These are phyloP conservation scores for Astreopora myriophthalma DNA, from an alignment of 64 coral and sea anemone genomes.

Conservation along the genomic window DNA sequence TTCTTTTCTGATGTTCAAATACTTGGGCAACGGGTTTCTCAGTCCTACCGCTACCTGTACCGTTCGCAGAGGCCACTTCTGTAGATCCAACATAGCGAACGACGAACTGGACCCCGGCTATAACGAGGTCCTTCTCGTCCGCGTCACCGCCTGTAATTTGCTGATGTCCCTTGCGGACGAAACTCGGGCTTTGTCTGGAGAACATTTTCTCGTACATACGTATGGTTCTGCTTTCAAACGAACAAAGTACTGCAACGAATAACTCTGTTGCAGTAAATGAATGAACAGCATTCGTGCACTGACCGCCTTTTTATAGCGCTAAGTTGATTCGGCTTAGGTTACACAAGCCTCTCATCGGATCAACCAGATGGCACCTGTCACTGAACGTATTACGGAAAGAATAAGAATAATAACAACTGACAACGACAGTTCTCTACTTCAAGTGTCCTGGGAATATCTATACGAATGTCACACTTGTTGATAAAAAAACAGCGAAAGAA, in stretches of 20 bases:
- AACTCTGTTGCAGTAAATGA: neutral
- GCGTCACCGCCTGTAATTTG: slow-evolving; percentile 79
- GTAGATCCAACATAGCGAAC: slow-evolving; percentile 75
- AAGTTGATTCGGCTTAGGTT: too few relatives aligned
- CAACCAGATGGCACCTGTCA: neutral
- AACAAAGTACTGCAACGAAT: too few relatives aligned
- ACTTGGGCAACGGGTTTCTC: slow-evolving; percentile 71
- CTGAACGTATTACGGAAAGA: neutral
- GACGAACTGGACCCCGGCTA: slow-evolving; percentile 70
- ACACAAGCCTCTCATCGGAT: neutral
- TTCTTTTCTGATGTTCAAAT: slow-evolving; percentile 70
- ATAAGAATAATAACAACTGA: neutral
- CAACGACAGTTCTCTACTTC: neutral
- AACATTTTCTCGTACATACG: slow-evolving; percentile 50
- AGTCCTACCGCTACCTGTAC: slow-evolving; percentile 90
- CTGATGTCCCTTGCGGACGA: slow-evolving; percentile 65
- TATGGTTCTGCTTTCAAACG: neutral
- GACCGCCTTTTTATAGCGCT: neutral
- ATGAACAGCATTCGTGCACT: neutral
- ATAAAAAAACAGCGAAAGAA: too few relatives aligned
- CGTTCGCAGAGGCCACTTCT: slow-evolving; percentile 64
- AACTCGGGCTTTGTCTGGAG: slow-evolving; percentile 64
- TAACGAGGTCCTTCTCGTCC: slow-evolving; percentile 81
- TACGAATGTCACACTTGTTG: neutral
- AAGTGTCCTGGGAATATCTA: neutral